Evolutionary conservation across 2,113 vertebrate species (phyloP).

Genomic region (Halcyon malimbica): DNA sequence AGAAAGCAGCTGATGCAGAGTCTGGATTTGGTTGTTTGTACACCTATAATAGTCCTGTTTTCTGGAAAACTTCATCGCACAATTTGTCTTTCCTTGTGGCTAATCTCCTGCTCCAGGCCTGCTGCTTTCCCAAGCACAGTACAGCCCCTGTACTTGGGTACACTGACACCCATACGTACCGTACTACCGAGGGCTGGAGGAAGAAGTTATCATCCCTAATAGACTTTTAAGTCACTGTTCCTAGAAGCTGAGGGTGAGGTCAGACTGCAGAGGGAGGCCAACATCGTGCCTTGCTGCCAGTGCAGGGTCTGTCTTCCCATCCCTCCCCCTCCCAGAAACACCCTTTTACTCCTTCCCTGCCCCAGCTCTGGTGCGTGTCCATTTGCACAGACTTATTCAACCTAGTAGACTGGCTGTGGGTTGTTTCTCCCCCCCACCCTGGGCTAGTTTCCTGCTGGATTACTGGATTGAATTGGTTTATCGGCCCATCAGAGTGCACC

Average conservation of each 20-base stretch:
- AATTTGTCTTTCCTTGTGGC: neutral
- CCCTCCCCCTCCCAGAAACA: neutral
- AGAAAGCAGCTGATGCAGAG: neutral
- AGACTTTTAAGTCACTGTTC: neutral
- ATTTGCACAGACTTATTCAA: neutral
- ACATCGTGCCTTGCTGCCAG: accelerated
- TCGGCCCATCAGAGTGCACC: neutral
- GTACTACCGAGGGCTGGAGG: neutral
- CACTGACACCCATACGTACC: neutral
- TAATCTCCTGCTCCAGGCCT: neutral
- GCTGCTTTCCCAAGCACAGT: neutral
- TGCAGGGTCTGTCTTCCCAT: neutral
- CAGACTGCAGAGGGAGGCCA: neutral
- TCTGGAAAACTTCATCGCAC: neutral
- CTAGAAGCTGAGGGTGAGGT: neutral
- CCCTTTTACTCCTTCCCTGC: neutral
- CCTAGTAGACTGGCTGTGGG: accelerated
- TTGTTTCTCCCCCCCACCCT: neutral
- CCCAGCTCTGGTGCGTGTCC: neutral
- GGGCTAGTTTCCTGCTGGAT: neutral
- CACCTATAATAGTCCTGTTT: neutral
- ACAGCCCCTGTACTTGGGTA: neutral
- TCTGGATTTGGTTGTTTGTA: neutral
- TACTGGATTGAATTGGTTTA: neutral
- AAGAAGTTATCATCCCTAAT: neutral